Percentiles rank a stretch among this genome's conserved stretches.
Evolutionary conservation across 1,140 invertebrate genomes (phyloP).

Genomic region (Parapsyche elsis): DNA sequence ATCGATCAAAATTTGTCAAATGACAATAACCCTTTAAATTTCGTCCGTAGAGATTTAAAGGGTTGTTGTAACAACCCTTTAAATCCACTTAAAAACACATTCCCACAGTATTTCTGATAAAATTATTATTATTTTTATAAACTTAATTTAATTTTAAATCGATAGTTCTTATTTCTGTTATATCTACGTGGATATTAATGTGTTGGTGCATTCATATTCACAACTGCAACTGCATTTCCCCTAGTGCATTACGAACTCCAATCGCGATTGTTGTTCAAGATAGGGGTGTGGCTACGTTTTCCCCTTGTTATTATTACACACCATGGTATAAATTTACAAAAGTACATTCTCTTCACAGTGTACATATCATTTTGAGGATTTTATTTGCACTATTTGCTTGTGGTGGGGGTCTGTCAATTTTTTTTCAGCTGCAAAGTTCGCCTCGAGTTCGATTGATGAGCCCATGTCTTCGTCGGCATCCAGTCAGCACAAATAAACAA

Average conservation of each 20-base stretch:
- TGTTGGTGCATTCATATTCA: neutral
- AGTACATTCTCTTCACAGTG: no score
- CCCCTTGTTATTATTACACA: neutral
- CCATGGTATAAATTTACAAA: no score
- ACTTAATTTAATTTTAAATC: no score
- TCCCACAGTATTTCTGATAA: no score
- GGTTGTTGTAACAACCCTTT: neutral
- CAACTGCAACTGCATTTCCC: neutral
- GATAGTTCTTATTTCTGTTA: no score
- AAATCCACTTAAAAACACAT: no score
- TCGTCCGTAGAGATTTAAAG: no score
- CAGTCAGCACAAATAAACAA: neutral
- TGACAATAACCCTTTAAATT: neutral
- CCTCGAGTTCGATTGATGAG: neutral
- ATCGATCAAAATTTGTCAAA: slow-evolving; percentile 38
- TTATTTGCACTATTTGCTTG: no score
- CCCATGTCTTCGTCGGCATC: neutral
- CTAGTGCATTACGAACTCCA: neutral
- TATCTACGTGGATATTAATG: neutral
- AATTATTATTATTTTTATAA: no score
- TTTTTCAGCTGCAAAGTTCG: neutral
- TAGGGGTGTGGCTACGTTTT: slow-evolving; percentile 2
- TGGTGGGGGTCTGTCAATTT: neutral
- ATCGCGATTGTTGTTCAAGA: neutral
- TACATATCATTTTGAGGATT: no score